Evolutionary conservation across 1,140 invertebrate species (phyloP), one percentile per base, ranked within the genome.

Genomic region (Drosophila repleta): DNA sequence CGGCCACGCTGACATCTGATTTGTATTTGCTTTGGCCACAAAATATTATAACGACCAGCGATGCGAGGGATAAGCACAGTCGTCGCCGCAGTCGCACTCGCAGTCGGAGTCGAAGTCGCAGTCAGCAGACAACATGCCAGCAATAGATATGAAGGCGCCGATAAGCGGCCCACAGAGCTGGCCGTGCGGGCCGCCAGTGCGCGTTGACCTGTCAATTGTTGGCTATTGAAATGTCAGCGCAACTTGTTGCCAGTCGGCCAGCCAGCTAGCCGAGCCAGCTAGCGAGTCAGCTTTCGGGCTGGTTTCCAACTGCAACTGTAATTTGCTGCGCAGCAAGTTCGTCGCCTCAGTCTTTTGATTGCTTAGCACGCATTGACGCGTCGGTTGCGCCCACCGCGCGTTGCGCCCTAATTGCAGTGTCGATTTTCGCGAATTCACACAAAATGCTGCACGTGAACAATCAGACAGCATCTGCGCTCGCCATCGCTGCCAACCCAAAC

Each of bases 181-280:
- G 49, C 66, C 66, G 67, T 70, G 67, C 60, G 52, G 57, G 62
- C 60, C 68, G 43, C 46, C 70, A 67, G 64, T 90, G 90, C 82
- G 90, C 90, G 90, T 91, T 91, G 90, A 90, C 90, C 90, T 91
- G 90, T 91, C 90, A 91, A 91, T 90, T 91, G 74, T 65, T 74
- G 73, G 76, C 90, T 91, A 91, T 91, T 91, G 90, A 91, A 91
- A 91, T 91, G 90, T 91, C 90, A 91, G 87, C 75, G 62, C 71
- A 70, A 66, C 45, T 61, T 57, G 49, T 37, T 39, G 51, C 18
- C 46, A 35, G 11, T 3, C 32, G 11, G 32, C 32, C 10, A 35
- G 11, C 10, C 29, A 32, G 29, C 8, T 3, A 35, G 32, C 10
- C 32, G 1, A 32, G 48, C 18, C 52, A 10, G 57, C 57, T 6